Evolutionary conservation across 2,888 invertebrate species (phyloP), one percentile per base, ranked within the genome.

Genomic region (Malacosoma neustria): DNA sequence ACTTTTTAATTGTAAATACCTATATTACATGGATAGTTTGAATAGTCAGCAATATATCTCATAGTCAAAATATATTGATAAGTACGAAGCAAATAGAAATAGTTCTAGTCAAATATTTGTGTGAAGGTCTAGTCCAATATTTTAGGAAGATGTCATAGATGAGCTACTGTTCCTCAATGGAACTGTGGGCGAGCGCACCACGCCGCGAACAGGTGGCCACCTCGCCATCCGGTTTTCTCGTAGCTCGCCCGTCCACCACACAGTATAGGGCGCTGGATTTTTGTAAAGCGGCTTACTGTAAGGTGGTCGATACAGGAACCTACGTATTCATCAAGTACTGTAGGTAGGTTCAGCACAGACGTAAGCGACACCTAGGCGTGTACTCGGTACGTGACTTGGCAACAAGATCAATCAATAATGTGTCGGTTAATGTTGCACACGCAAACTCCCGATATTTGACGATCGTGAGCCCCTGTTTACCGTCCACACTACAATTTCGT

Each of bases 231-330:
- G 57, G 67, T 54, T 54, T 60, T 53, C 60, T 51, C 57, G 56
- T 68, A 57, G 56, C 60, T 41, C 50, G 49, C 56, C 57, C 48
- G 47, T 54, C 44, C 54, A 52, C 63, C 48, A 56, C 60, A 49
- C 52, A 61, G 51, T 48, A 65, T 70, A 69, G 69, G 65, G 61
- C 67, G 74, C 76, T 75, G 77, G 74, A 76, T 77, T 77, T 71
- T n/a, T n/a, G n/a, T n/a, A n/a, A n/a, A n/a, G n/a, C n/a, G n/a
- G 72, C 76, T 79, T 76, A 80, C 75, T 72, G 64, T 70, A 58
- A 49, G 50, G 56, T 65, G 61, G 54, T 61, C 69, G 57, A 72
- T 69, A 74, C 62, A 66, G 66, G 67, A 67, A 69, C 56, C 51
- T 59, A 55, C 48, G 42, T 50, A 47, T 48, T 51, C 49, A 48